phyloP scores from a whole-genome alignment of 2,113 vertebrate species.

The Datnioides undecimradiatus region DNA sequence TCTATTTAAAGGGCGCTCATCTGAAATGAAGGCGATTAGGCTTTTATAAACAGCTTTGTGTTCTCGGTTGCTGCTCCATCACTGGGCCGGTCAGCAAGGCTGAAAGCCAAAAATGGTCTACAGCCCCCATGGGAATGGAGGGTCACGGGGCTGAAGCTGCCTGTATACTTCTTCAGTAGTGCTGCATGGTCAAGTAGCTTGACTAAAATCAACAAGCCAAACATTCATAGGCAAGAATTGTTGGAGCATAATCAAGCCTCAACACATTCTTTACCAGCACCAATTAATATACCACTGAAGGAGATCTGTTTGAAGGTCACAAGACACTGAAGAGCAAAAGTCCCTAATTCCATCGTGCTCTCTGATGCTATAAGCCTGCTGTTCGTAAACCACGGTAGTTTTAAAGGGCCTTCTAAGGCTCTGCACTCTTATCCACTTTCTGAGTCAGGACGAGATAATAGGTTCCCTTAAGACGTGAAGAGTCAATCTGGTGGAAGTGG shows the following conservation, averaged over 20 bases:
- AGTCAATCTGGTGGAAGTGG: slow-evolving; percentile 49
- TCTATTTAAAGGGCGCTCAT: slow-evolving; percentile 72
- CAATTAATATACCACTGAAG: too few relatives aligned
- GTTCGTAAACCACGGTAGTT: slow-evolving; percentile 57
- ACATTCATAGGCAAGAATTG: not conserved
- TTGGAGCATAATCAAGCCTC: not conserved
- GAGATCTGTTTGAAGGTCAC: not conserved
- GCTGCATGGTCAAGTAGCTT: not conserved
- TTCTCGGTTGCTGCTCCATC: slow-evolving; percentile 43
- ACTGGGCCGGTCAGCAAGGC: slow-evolving; percentile 35
- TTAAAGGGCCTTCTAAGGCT: slow-evolving; percentile 71
- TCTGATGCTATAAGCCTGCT: slow-evolving; percentile 53
- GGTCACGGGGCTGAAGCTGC: slow-evolving; percentile 32
- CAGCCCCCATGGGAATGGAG: slow-evolving; percentile 65
- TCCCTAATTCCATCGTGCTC: slow-evolving; percentile 14
- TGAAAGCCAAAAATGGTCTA: slow-evolving; percentile 24
- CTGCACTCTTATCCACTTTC: slow-evolving; percentile 69
- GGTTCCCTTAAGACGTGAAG: slow-evolving; percentile 58
- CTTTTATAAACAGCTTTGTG: slow-evolving; percentile 70
- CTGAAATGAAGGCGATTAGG: slow-evolving; percentile 83
- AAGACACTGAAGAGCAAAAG: slow-evolving; percentile 19
- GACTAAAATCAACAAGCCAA: not conserved
- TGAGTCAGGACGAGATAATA: slow-evolving; percentile 70
- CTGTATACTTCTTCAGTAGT: not conserved
- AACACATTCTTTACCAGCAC: slow-evolving; percentile 11